Conservation (phyloP, 1,140 invertebrate species). For the Ceratosolen solmsi region DNA sequence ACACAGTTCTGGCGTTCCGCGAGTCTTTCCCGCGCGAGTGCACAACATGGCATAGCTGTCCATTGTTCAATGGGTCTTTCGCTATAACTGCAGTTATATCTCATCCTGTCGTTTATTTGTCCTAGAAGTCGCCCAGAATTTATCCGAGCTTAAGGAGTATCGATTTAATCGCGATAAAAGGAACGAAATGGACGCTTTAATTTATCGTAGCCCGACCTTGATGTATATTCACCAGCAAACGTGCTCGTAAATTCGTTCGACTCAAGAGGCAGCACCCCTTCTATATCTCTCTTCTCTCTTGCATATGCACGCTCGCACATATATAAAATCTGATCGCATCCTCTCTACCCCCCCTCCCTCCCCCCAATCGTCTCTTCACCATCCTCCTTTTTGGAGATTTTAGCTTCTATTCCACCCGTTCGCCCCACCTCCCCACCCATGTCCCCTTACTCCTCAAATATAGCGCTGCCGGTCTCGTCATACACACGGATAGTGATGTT, state of each 20-base stretch:
- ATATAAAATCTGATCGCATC: neutral
- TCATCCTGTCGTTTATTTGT: conserved; percentile 46
- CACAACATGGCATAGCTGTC: conserved; percentile 25
- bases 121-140: conserved; percentile 36
- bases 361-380: neutral
- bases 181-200: conserved; percentile 54
- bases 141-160: conserved; percentile 55
- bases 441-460: neutral
- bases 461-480: neutral
- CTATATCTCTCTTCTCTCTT: neutral
- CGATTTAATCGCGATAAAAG: conserved; percentile 61
- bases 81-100: conserved; percentile 49
- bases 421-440: no score
- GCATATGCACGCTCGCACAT: neutral
- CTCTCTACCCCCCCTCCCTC: no score
- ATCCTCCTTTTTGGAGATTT: neutral
- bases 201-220: conserved; percentile 55
- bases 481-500: neutral
- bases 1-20: neutral
- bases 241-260: conserved; percentile 51
- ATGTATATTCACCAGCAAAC: conserved; percentile 54
- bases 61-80: conserved; percentile 43
- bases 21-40: neutral
- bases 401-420: no score
- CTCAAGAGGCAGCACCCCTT: conserved; percentile 30